Evolutionary conservation across 2,888 invertebrate genomes (phyloP).

Genomic region (Lasioglossum oenotherae): DNA sequence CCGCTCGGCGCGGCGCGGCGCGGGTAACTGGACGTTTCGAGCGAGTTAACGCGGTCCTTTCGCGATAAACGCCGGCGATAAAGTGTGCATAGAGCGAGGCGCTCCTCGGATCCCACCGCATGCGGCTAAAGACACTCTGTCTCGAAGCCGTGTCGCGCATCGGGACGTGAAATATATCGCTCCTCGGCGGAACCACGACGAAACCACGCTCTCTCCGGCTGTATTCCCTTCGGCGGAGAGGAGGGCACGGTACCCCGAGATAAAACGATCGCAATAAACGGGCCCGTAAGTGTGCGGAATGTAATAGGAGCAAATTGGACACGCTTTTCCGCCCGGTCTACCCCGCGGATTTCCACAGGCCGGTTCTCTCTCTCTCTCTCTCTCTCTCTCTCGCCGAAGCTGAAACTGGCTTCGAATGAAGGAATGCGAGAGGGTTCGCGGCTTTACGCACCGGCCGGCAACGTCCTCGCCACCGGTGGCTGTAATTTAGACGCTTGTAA

Average conservation of each 20-base stretch:
- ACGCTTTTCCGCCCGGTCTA: background rate
- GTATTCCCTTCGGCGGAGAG: background rate
- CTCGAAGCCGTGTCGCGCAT: slow-evolving; percentile 1
- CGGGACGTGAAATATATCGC: slow-evolving; percentile 11
- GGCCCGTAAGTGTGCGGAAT: slow-evolving; percentile 12
- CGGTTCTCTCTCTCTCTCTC: background rate
- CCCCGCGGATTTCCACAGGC: background rate
- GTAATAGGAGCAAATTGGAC: slow-evolving; percentile 51
- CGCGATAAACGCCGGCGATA: slow-evolving; percentile 27
- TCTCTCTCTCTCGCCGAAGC: background rate
- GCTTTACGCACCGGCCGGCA: slow-evolving; percentile 9
- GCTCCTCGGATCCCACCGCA: background rate
- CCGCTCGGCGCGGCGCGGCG: background rate
- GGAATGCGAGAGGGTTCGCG: slow-evolving; percentile 5
- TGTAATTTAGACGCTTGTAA: slow-evolving; percentile 34
- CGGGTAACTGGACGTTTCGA: slow-evolving; percentile 30
- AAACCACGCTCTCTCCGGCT: background rate
- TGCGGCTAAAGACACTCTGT: slow-evolving; percentile 2
- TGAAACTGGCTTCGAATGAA: slow-evolving; percentile 32
- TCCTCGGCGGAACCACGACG: slow-evolving; percentile 8
- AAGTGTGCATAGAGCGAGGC: slow-evolving; percentile 1
- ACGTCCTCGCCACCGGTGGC: slow-evolving; percentile 31
- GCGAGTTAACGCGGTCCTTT: slow-evolving; percentile 20
- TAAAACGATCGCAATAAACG: slow-evolving; percentile 1
- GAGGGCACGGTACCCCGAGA: slow-evolving; percentile 1